A percentile compares a stretch with the other conserved stretches of the same genome.
Evolutionary conservation across 2,113 vertebrate species (phyloP).

Genomic region (Nycticryphes semicollaris): DNA sequence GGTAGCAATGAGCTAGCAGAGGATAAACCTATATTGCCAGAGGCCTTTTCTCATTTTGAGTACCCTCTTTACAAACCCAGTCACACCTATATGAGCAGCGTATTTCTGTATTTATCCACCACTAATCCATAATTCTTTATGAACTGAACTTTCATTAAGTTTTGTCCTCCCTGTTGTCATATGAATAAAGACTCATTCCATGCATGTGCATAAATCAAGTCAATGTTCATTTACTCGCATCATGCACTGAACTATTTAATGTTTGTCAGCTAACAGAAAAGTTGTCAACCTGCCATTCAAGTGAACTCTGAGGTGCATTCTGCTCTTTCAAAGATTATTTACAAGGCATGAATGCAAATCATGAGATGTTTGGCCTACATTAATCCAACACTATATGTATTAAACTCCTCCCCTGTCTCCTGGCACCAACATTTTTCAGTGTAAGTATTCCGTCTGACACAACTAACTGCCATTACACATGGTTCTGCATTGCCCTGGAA

Average conservation of each 20-base stretch:
- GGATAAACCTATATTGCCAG: background rate
- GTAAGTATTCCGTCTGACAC: background rate
- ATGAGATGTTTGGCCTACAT: background rate
- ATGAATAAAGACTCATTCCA: background rate
- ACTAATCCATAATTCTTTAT: slow-evolving; percentile 1
- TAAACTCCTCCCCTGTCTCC: background rate
- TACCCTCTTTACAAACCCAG: background rate
- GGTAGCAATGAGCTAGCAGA: background rate
- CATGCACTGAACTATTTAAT: background rate
- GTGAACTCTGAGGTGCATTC: background rate
- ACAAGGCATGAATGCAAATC: background rate
- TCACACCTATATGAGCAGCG: background rate
- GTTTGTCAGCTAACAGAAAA: background rate
- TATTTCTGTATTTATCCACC: background rate
- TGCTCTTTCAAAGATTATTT: background rate
- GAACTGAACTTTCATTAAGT: background rate
- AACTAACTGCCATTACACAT: background rate
- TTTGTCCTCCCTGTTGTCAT: background rate
- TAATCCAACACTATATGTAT: background rate
- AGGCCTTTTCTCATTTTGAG: background rate
- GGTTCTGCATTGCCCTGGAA: accelerated
- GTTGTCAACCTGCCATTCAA: background rate
- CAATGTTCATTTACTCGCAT: background rate
- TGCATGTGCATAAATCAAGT: background rate
- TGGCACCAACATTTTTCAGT: background rate